phyloP scores from a whole-genome alignment of 2,113 vertebrate species.

The Coryphaenoides rupestris region DNA sequence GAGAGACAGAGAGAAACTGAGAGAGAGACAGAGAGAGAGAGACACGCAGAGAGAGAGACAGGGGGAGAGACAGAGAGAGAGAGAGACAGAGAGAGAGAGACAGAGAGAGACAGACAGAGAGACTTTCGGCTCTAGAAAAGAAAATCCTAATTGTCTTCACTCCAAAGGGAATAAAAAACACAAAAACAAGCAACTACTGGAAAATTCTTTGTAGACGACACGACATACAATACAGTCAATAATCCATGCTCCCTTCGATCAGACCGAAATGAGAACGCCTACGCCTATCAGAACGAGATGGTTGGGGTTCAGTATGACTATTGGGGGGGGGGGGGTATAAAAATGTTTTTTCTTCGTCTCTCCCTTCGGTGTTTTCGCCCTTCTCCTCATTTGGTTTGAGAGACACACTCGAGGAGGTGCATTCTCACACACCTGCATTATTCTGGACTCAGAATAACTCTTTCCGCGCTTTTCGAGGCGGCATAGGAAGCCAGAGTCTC shows the following conservation, averaged over 20 bases:
- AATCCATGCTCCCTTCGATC: slow-evolving; percentile 44
- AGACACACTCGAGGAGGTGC: slow-evolving; percentile 51
- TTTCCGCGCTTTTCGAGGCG: not conserved
- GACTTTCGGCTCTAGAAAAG: not conserved
- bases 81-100: not conserved
- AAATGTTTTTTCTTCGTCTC: not conserved
- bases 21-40: not conserved
- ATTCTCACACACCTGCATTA: slow-evolving; percentile 38
- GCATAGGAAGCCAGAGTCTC: slow-evolving; percentile 17
- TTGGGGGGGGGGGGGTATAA: slow-evolving; percentile 10
- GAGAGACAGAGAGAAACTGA: not conserved
- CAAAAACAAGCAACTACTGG: not conserved
- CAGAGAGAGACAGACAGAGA: slow-evolving; percentile 1
- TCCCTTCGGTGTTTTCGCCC: not conserved
- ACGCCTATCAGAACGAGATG: slow-evolving; percentile 31
- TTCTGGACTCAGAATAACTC: slow-evolving; percentile 8
- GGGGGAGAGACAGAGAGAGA: not conserved
- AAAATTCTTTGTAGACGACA: slow-evolving; percentile 21
- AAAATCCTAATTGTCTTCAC: slow-evolving; percentile 8
- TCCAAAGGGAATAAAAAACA: not conserved
- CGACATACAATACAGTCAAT: slow-evolving; percentile 27
- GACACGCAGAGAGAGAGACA: not conserved
- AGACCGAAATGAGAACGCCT: slow-evolving; percentile 30
- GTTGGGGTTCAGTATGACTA: slow-evolving; percentile 18
- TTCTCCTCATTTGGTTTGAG: not conserved